Conservation (phyloP, 2,797 vertebrate species). For the Staurois parvus region DNA sequence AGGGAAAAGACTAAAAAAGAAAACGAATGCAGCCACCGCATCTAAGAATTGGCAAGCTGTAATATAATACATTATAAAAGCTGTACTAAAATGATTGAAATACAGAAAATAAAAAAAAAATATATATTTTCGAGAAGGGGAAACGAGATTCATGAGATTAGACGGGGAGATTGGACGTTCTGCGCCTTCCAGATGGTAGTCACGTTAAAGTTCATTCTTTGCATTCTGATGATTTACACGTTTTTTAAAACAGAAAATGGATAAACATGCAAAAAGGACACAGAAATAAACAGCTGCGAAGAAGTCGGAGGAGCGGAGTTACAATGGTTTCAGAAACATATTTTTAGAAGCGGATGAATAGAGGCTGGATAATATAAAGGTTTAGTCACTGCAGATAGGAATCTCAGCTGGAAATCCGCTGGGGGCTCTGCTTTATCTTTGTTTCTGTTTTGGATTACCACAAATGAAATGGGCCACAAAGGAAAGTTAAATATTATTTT, state of each 20-base stretch:
- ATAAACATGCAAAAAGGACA: neutral
- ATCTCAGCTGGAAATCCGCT: neutral
- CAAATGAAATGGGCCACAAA: neutral
- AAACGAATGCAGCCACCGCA: too few relatives aligned
- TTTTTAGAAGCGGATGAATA: constrained; percentile 11
- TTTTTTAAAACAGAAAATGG: neutral
- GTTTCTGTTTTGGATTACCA: neutral
- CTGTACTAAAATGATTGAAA: too few relatives aligned
- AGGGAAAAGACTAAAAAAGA: too few relatives aligned
- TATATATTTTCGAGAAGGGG: too few relatives aligned
- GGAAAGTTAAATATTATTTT: neutral
- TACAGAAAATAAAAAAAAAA: too few relatives aligned
- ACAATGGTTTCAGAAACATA: neutral
- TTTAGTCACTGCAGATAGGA: neutral
- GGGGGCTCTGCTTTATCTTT: neutral
- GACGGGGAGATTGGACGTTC: neutral
- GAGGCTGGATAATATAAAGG: neutral
- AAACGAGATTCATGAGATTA: neutral
- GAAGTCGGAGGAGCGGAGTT: neutral
- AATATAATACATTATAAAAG: too few relatives aligned
- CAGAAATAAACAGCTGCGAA: neutral
- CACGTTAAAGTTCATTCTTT: neutral
- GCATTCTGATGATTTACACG: neutral
- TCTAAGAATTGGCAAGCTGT: too few relatives aligned
- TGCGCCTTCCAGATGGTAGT: neutral